phyloP scores from a whole-genome alignment of 2,113 vertebrate species.

The Heteronetta atricapilla region DNA sequence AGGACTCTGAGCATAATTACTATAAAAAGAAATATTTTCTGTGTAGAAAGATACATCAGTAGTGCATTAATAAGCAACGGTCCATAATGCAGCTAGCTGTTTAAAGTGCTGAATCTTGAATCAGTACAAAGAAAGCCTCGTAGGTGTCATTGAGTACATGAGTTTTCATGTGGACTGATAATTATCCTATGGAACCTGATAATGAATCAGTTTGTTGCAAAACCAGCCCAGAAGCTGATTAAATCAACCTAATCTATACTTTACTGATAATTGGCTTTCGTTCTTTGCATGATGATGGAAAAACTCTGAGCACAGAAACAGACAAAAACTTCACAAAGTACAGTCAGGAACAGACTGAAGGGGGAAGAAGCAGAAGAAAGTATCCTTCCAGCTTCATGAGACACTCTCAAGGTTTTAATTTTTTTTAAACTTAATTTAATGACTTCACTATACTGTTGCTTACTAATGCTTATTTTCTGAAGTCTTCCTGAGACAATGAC shows the following conservation, averaged over 20 bases:
- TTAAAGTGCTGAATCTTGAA: neutral
- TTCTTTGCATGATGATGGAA: neutral
- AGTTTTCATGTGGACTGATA: neutral
- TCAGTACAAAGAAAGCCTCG: neutral
- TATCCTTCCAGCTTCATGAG: neutral
- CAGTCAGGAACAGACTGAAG: neutral
- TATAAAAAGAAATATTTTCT: neutral
- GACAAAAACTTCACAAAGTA: neutral
- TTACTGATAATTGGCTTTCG: neutral
- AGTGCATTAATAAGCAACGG: neutral
- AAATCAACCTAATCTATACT: neutral
- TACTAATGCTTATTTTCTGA: neutral
- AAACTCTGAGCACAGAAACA: accelerated
- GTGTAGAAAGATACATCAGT: neutral
- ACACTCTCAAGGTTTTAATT: neutral
- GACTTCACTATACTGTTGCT: neutral
- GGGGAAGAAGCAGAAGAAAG: neutral
- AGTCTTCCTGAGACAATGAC: neutral
- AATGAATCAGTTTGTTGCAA: neutral
- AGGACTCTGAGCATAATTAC: neutral
- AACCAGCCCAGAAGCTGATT: neutral
- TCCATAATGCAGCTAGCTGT: neutral
- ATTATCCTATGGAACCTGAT: neutral
- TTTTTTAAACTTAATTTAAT: neutral
- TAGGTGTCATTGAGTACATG: neutral